phyloP scores from a whole-genome alignment of 2,797 vertebrate species.

The Huso huso region DNA sequence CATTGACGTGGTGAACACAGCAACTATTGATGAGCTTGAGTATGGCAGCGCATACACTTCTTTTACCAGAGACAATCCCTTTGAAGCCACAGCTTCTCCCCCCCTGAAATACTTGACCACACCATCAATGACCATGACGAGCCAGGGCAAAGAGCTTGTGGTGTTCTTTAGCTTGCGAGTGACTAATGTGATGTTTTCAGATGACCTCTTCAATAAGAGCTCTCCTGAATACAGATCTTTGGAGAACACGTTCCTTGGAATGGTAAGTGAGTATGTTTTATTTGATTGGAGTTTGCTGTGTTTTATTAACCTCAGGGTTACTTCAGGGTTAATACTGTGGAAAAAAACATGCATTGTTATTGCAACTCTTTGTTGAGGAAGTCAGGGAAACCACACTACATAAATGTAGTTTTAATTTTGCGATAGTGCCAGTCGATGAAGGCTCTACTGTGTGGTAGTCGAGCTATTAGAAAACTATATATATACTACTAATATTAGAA shows the following conservation, averaged over 20 bases:
- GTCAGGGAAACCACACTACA: too few relatives aligned
- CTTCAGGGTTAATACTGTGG: too few relatives aligned
- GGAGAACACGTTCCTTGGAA: conserved; percentile 70
- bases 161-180: conserved; percentile 87
- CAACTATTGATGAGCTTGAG: conserved; percentile 32
- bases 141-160: conserved; percentile 69
- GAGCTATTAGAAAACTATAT: too few relatives aligned
- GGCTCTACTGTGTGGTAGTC: too few relatives aligned
- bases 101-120: conserved; percentile 64
- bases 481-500: too few relatives aligned
- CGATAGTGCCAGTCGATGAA: too few relatives aligned
- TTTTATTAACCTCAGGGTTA: too few relatives aligned
- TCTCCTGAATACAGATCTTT: conserved; percentile 72
- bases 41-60: conserved; percentile 43
- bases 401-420: too few relatives aligned
- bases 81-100: conserved; percentile 42
- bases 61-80: conserved; percentile 19
- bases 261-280: conserved; percentile 70
- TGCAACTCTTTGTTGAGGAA: too few relatives aligned
- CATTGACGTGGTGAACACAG: conserved; percentile 23
- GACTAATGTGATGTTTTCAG: conserved; percentile 82
- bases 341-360: too few relatives aligned
- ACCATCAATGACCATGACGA: conserved; percentile 57
- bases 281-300: conserved; percentile 10
- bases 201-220: conserved; percentile 82